phyloP scores from a whole-genome alignment of 2,113 vertebrate genomes.

The Myrmophylax atrothorax region DNA sequence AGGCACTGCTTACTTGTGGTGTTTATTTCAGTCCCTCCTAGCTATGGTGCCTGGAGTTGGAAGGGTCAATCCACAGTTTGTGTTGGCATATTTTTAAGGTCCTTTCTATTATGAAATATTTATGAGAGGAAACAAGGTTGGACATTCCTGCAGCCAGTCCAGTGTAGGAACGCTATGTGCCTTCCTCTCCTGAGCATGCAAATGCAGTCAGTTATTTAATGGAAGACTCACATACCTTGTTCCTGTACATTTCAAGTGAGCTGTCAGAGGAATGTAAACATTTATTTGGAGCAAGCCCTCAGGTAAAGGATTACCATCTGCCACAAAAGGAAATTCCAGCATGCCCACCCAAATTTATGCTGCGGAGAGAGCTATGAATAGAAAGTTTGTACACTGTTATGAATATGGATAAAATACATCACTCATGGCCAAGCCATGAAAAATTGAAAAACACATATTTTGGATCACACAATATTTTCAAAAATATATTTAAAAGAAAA shows the following conservation, averaged over 20 bases:
- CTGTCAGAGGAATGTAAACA: conserved; percentile 78
- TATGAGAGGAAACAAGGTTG: conserved; percentile 81
- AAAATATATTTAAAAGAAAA: conserved; percentile 78
- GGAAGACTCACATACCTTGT: conserved; percentile 74
- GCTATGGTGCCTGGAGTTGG: conserved; percentile 47
- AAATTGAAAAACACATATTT: conserved; percentile 79
- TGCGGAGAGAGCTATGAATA: conserved; percentile 79
- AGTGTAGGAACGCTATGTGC: conserved; percentile 73
- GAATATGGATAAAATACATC: conserved; percentile 84
- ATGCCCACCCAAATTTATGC: conserved; percentile 72
- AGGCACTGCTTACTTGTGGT: conserved; percentile 39
- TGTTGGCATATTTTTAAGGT: conserved; percentile 75
- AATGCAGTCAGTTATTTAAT: conserved; percentile 73
- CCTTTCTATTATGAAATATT: conserved; percentile 78
- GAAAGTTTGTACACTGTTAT: conserved; percentile 82
- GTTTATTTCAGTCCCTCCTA: conserved; percentile 55
- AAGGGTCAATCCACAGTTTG: conserved; percentile 70
- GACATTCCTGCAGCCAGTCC: conserved; percentile 75
- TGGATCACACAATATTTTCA: conserved; percentile 76
- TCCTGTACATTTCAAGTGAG: conserved; percentile 80
- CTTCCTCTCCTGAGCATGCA: conserved; percentile 68
- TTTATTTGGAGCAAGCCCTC: conserved; percentile 72
- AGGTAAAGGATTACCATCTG: conserved; percentile 77
- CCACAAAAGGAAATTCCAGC: conserved; percentile 77
- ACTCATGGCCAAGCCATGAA: conserved; percentile 61